These are phyloP conservation scores for Manduca sexta DNA, from an alignment of 1,140 invertebrate genomes.

Conservation along the genomic window DNA sequence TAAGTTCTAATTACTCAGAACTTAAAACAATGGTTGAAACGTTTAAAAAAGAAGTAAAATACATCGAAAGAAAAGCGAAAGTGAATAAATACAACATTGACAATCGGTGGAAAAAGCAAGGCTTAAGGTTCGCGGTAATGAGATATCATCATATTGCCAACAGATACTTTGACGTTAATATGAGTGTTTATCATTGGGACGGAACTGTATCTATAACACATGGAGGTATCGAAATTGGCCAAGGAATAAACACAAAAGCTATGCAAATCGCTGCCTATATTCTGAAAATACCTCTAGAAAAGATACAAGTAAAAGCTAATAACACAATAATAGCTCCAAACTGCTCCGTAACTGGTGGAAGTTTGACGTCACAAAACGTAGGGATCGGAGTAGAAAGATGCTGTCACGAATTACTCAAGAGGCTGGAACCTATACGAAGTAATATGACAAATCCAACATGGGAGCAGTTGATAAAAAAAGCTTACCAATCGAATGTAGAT, in stretches of 20 bases:
- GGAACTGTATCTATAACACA: conserved; percentile 11
- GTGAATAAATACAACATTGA: conserved; percentile 10
- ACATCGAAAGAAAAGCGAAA: conserved; percentile 5
- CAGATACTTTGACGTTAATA: conserved; percentile 1
- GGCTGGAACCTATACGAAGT: conserved; percentile 74
- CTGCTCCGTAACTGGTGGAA: conserved; percentile 75
- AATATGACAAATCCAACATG: conserved; percentile 76
- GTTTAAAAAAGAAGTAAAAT: conserved; percentile 9
- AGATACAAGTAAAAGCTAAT: conserved; percentile 75
- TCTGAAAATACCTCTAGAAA: conserved; percentile 12
- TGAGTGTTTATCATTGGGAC: conserved; percentile 12
- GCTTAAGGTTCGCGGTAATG: conserved; percentile 11
- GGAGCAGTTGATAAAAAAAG: conserved; percentile 74
- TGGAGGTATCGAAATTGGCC: conserved; percentile 15
- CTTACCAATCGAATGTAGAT: conserved; percentile 74
- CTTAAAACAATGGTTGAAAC: conserved; percentile 21
- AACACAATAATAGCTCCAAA: conserved; percentile 77
- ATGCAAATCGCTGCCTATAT: conserved; percentile 11
- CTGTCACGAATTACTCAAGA: conserved; percentile 62
- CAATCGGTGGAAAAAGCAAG: conserved; percentile 20
- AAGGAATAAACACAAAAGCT: conserved; percentile 17
- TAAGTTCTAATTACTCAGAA: conserved; percentile 59
- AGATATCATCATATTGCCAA: conserved; percentile 3
- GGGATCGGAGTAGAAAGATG: conserved; percentile 27
- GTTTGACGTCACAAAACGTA: conserved; percentile 46